Percentiles rank a stretch among this genome's conserved stretches.
phyloP scores from a whole-genome alignment of 2,113 vertebrate genomes.

The Tamias sibiricus region DNA sequence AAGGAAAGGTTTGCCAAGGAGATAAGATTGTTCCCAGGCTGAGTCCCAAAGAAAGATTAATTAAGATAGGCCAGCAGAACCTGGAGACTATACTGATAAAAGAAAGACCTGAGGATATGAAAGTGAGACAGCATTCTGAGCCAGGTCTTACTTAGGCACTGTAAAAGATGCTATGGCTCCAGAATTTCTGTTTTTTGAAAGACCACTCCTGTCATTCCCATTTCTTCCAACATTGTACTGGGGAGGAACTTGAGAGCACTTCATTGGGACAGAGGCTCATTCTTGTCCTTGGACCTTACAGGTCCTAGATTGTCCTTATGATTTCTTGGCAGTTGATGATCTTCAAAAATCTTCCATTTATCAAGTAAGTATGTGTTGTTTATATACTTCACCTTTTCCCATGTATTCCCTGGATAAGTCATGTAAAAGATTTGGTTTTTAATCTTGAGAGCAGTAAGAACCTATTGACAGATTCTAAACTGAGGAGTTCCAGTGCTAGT shows the following conservation, averaged over 20 bases:
- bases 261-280: background rate
- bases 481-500: background rate
- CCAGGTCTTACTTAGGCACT: background rate
- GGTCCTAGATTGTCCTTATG: background rate
- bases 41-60: background rate
- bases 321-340: background rate
- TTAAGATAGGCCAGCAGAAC: background rate
- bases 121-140: background rate
- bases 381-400: background rate
- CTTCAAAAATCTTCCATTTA: background rate
- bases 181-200: background rate
- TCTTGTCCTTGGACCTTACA: background rate
- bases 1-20: slow-evolving; percentile 2
- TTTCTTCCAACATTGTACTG: background rate
- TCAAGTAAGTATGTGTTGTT: background rate
- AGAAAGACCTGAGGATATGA: too few species aligned
- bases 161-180: background rate
- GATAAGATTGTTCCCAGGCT: background rate
- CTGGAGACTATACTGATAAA: background rate
- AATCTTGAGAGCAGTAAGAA: slow-evolving; percentile 35
- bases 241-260: background rate
- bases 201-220: background rate
- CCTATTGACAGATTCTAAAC: background rate
- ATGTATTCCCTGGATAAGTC: background rate
- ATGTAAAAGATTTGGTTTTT: background rate